Conservation (phyloP, 2,113 vertebrate species). For the Cygnus atratus region DNA sequence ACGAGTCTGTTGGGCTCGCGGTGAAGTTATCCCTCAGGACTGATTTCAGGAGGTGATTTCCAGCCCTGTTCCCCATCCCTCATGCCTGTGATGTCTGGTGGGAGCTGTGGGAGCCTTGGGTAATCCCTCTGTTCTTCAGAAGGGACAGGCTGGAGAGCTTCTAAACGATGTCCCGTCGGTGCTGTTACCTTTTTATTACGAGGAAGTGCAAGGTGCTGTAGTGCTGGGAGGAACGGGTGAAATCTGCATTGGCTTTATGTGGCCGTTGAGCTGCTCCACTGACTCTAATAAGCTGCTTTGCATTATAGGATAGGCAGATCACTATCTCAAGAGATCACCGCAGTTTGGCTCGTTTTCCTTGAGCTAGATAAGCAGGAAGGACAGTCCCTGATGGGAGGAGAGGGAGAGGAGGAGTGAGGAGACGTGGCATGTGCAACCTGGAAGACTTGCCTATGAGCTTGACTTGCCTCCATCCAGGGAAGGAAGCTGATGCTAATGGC, state of each 20-base stretch:
- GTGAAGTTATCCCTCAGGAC: background rate
- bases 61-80: background rate
- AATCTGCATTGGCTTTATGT: background rate
- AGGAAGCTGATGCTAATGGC: slow-evolving; percentile 20
- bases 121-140: background rate
- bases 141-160: slow-evolving; percentile 8
- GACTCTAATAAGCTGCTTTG: background rate
- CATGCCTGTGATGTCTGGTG: background rate
- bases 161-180: background rate
- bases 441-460: slow-evolving; percentile 40
- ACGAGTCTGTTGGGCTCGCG: background rate
- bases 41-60: background rate
- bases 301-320: slow-evolving; percentile 17
- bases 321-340: background rate
- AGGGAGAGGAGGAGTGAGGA: slow-evolving; percentile 21
- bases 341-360: background rate
- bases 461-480: slow-evolving; percentile 25
- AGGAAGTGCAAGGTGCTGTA: background rate
- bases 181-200: background rate
- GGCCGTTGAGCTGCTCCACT: background rate
- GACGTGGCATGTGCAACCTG: slow-evolving; percentile 46
- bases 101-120: background rate
- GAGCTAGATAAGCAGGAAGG: slow-evolving; percentile 42
- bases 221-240: background rate
- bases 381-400: slow-evolving; percentile 27